Evolutionary conservation across 2,113 vertebrate genomes (phyloP).

Genomic region (Polyodon spathula): DNA sequence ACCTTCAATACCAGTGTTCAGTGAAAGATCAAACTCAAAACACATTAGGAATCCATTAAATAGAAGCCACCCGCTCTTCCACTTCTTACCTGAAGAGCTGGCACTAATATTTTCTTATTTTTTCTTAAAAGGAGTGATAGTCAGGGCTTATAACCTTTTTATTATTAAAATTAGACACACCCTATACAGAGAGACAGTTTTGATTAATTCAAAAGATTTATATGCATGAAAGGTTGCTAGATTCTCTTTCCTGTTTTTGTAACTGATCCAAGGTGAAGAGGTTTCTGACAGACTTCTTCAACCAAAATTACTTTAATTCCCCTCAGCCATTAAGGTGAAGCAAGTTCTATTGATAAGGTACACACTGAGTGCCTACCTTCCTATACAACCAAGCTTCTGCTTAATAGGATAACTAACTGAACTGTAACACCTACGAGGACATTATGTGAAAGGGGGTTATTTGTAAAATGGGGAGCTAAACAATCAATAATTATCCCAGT

Average conservation of each 20-base stretch:
- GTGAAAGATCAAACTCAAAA: neutral
- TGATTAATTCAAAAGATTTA: too few species aligned
- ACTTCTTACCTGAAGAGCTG: neutral
- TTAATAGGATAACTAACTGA: neutral
- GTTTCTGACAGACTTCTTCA: neutral
- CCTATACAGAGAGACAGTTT: too few species aligned
- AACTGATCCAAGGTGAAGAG: too few species aligned
- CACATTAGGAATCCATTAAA: neutral
- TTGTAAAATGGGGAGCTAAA: neutral
- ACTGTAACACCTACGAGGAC: too few species aligned
- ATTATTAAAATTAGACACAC: too few species aligned
- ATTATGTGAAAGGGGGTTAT: too few species aligned
- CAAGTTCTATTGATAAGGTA: neutral
- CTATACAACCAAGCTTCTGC: neutral
- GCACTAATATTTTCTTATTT: neutral
- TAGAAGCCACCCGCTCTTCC: neutral
- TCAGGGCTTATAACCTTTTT: too few species aligned
- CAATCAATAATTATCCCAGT: neutral
- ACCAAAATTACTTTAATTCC: neutral
- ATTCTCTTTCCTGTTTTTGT: too few species aligned
- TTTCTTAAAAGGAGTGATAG: too few species aligned
- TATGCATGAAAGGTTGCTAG: too few species aligned
- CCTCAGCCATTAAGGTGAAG: neutral
- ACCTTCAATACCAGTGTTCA: constrained; percentile 39
- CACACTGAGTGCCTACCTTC: neutral